Evolutionary conservation across 2,113 vertebrate genomes (phyloP), one percentile per base, ranked within the genome.

Genomic region (Aleadryas rufinucha): DNA sequence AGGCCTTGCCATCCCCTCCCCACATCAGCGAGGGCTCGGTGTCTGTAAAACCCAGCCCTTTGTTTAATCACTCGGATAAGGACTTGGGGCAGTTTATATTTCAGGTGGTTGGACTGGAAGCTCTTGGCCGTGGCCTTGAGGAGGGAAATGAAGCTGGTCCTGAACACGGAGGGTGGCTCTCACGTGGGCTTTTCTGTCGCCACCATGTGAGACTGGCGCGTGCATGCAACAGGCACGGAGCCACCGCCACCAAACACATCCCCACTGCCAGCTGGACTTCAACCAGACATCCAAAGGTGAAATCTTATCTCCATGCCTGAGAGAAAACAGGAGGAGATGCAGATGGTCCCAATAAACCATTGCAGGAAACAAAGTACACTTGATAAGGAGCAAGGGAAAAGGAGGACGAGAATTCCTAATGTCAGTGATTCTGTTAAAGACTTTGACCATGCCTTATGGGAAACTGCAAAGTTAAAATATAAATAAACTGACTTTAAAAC

Each of bases 401-500:
- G 91, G 92, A 97, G 93, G 96, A 96, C 17, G 80, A 97, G 95
- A 95, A 96, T 97, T 92, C 94, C 95, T 97, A 96, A 96, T 97
- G 94, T 93, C 94, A 95, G 86, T 95, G 90, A 96, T 95, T 96
- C 90, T 94, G 92, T 88, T 96, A 95, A 95, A 97, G 95, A 97
- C 94, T 97, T 97, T 95, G 96, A 97, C 96, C 93, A 95, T 96
- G 95, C 96, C 95, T 97, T 96, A 95, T 96, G 96, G 96, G 95
- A 93, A 95, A 77, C 95, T 96, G 97, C 93, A 96, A 96, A 95
- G 97, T 96, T 97, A 96, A 97, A 96, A 97, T 95, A 97, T 97
- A 97, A 97, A 97, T 96, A 97, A 96, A 95, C 95, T 96, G 95
- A 96, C 95, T 97, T 97, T 97, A 97, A 96, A 97, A 94, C 93